A percentile compares a stretch with the other conserved stretches of the same genome.
phyloP scores from a whole-genome alignment of 2,113 vertebrate genomes.

The Psittacus erithacus region DNA sequence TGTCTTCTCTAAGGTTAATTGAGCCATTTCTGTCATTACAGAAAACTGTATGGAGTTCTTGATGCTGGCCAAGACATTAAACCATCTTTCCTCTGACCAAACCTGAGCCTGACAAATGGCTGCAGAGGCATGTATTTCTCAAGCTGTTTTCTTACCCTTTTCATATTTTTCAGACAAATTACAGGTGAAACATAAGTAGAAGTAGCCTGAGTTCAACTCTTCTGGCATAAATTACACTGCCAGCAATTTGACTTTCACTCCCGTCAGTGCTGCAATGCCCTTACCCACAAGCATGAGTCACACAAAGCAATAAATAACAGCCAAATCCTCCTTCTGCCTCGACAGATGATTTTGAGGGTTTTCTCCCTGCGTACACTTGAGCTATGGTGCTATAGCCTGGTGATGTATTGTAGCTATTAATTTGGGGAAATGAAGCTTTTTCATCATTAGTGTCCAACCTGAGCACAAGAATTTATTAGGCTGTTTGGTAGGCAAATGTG shows the following conservation, averaged over 20 bases:
- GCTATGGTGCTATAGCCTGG: background rate
- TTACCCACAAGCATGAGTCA: slow-evolving; percentile 38
- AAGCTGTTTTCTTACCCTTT: background rate
- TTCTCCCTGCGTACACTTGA: background rate
- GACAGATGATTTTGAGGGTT: slow-evolving; percentile 12
- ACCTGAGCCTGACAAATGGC: background rate
- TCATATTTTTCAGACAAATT: background rate
- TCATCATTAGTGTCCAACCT: background rate
- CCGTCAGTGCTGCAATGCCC: background rate
- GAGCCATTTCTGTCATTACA: background rate
- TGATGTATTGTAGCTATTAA: slow-evolving; percentile 36
- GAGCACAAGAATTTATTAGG: background rate
- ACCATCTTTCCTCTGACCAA: background rate
- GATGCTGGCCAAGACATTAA: background rate
- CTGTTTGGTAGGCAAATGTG: background rate
- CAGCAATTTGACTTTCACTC: slow-evolving; percentile 23
- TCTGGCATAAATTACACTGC: background rate
- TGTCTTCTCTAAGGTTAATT: background rate
- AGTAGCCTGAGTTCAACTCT: slow-evolving; percentile 50
- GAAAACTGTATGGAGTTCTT: background rate
- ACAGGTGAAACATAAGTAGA: slow-evolving; percentile 7
- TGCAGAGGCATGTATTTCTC: background rate
- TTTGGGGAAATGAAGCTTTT: background rate
- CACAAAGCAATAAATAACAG: slow-evolving; percentile 35
- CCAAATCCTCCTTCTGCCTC: background rate